Evolutionary conservation across 2,888 invertebrate species (phyloP), one percentile per base, ranked within the genome.

Genomic region (Agonum fuliginosum): DNA sequence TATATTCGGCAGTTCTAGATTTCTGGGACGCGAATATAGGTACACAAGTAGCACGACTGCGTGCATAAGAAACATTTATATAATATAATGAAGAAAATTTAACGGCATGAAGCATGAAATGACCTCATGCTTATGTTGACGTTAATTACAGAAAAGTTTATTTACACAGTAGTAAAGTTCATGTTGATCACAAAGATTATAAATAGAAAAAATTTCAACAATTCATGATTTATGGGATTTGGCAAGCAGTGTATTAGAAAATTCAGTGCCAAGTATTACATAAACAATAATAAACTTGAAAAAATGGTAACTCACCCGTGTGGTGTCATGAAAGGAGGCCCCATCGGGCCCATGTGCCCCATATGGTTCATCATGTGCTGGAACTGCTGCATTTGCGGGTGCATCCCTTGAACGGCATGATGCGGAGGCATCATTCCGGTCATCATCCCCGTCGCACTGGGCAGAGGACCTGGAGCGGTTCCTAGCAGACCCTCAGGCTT

Each of bases 291-390:
- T 27, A 70, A 78, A 67, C 58, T 65, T 12, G 22, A n/a, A n/a
- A n/a, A 54, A 41, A 30, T 19, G n/a, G n/a, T n/a, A 30, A 2
- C 70, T 86, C 85, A 90, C 90, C 90, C 91, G 73, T 88, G 89
- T 82, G 90, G 91, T 71, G 91, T 91, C 91, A 95, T 93, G 83
- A 93, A 95, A 14, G 92, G 93, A 80, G 93, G 93, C 78, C 93
- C 93, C 91, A 94, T 93, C 43, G 88, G 90, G 51, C 90, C 91
- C 92, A 95, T 93, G 82, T 88, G 88, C 58, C 87, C 88, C 89
- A 90, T 89, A 87, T 89, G 89, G 79, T 85, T 88, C 81, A 89
- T 89, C 87, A 91, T 91, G n/a, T 87, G 89, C 20, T 88, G 88
- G 80, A 87, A 90, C 80, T 89, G 89, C 24, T 89, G 88, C 88